Percentiles rank a stretch among this genome's conserved stretches.
Evolutionary conservation across 2,113 vertebrate genomes (phyloP).

Genomic region (Baryphthengus martii): DNA sequence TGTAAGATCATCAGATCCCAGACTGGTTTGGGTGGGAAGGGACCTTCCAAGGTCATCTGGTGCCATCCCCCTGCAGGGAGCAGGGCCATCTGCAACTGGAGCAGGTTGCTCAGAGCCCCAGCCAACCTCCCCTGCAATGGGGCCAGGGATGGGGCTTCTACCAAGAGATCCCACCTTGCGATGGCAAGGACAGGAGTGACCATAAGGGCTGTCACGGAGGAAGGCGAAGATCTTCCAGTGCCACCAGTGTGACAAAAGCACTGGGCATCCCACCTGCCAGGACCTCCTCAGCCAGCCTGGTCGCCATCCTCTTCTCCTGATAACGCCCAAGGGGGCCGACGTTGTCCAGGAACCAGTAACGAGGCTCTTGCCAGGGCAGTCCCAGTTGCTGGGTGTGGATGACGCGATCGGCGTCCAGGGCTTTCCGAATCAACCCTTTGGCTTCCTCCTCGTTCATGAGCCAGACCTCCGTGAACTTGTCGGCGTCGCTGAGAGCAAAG

Average conservation of each 20-base stretch:
- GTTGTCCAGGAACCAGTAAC: constrained; percentile 59
- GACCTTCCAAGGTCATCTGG: neutral
- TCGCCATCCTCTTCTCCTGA: neutral
- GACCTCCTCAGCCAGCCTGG: constrained; percentile 43
- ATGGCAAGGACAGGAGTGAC: neutral
- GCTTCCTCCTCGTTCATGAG: constrained; percentile 83
- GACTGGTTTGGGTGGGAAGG: neutral
- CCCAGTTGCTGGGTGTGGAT: constrained; percentile 81
- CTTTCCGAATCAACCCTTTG: constrained; percentile 71
- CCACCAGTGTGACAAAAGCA: neutral
- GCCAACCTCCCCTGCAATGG: neutral
- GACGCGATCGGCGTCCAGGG: constrained; percentile 71
- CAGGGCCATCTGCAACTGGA: neutral
- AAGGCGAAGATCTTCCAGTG: neutral
- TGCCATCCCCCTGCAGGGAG: neutral
- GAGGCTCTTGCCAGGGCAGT: constrained; percentile 73
- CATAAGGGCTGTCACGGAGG: neutral
- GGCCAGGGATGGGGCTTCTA: neutral
- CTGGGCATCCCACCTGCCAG: constrained; percentile 27
- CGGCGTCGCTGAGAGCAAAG: constrained; percentile 53
- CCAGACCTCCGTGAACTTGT: constrained; percentile 80
- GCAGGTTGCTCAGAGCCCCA: neutral
- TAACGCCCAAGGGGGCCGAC: constrained; percentile 54
- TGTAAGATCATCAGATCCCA: neutral
- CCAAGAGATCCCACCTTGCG: neutral